Conservation (phyloP, 1,140 invertebrate genomes). For the Euura lappo region DNA sequence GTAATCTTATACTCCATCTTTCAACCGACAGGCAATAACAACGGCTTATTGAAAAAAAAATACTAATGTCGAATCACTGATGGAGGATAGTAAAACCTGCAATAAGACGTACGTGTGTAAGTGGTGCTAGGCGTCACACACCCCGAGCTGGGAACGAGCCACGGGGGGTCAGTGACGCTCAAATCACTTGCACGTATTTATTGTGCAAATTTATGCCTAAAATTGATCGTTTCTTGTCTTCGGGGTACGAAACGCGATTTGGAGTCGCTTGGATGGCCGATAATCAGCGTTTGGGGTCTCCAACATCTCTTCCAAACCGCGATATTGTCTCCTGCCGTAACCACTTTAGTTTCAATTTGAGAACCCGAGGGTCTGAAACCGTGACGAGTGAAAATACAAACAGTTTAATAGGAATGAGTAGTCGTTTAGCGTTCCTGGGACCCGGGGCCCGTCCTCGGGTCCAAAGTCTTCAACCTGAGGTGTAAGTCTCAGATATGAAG, state of each 20-base stretch:
- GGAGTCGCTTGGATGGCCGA: no score
- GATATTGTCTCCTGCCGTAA: no score
- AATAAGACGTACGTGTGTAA: conserved; percentile 26
- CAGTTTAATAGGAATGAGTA: conserved; percentile 60
- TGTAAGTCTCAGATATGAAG: no score
- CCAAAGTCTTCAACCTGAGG: not conserved
- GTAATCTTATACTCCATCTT: conserved; percentile 10
- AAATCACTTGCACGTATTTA: conserved; percentile 19
- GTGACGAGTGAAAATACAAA: conserved; percentile 61
- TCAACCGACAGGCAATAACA: conserved; percentile 34
- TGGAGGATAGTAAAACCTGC: conserved; percentile 35
- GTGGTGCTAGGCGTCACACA: conserved; percentile 16
- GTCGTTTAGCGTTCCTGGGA: conserved; percentile 48
- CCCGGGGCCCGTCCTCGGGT: conserved; percentile 23
- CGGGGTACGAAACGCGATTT: no score
- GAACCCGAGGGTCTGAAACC: conserved; percentile 41
- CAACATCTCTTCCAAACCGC: no score
- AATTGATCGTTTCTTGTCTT: no score
- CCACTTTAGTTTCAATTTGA: conserved; percentile 45
- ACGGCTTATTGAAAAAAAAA: conserved; percentile 36
- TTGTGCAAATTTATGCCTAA: no score
- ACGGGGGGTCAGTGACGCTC: conserved; percentile 47
- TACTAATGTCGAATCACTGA: conserved; percentile 46
- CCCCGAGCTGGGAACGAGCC: conserved; percentile 40
- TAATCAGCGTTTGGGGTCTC: no score